phyloP scores from a whole-genome alignment of 1,140 invertebrate genomes.

The Drosophila kanapiae region DNA sequence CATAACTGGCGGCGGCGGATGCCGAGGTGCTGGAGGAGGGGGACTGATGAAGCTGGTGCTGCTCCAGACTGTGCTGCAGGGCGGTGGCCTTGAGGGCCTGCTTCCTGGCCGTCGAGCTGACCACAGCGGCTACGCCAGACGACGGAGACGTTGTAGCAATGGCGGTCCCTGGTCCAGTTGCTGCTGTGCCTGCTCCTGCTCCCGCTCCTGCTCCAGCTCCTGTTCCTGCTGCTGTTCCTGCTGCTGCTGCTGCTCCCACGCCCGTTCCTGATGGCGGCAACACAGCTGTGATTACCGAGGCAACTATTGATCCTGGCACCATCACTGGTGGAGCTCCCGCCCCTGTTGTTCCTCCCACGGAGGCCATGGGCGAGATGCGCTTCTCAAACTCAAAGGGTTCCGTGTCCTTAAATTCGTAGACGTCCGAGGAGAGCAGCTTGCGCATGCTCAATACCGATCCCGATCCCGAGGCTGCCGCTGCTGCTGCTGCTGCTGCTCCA shows the following conservation, averaged over 20 bases:
- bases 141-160: not conserved
- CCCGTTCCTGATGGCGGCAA: not conserved
- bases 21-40: not conserved
- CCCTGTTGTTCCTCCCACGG: slow-evolving; percentile 24
- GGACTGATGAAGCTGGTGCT: slow-evolving; percentile 38
- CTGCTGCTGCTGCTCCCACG: no score
- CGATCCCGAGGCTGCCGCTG: not conserved
- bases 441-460: slow-evolving; percentile 18
- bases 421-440: slow-evolving; percentile 84
- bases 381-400: slow-evolving; percentile 94
- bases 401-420: slow-evolving; percentile 95
- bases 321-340: not conserved
- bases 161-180: not conserved
- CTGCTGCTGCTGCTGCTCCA: not conserved
- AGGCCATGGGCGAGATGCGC: slow-evolving; percentile 81
- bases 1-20: slow-evolving; percentile 5
- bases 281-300: slow-evolving; percentile 18
- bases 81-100: slow-evolving; percentile 48
- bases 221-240: not conserved
- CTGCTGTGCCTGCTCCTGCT: not conserved
- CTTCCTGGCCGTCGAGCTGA: slow-evolving; percentile 46
- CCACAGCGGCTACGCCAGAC: slow-evolving; percentile 8
- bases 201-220: not conserved
- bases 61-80: slow-evolving; percentile 50
- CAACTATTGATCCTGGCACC: not conserved